A percentile compares a stretch with the other conserved stretches of the same genome.
phyloP scores from a whole-genome alignment of 2,797 vertebrate species.

The Sebastes melanostomus region DNA sequence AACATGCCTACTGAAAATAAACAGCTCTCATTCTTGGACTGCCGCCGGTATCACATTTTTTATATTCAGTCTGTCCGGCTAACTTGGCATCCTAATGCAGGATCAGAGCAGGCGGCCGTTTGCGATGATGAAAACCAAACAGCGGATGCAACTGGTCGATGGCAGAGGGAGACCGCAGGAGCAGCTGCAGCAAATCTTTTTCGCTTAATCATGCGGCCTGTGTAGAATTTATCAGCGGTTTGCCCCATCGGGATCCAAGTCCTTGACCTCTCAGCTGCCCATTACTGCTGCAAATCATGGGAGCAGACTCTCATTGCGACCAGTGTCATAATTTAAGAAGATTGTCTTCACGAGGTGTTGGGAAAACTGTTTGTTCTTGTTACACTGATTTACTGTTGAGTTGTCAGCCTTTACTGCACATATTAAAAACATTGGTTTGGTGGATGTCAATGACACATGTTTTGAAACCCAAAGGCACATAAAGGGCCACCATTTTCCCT shows the following conservation, averaged over 20 bases:
- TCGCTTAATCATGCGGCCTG: conserved; percentile 38
- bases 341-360: neutral
- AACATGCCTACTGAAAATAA: neutral
- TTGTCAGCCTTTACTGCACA: conserved; percentile 13
- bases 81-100: neutral
- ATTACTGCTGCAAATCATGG: conserved; percentile 9
- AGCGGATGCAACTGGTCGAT: neutral
- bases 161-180: conserved; percentile 1
- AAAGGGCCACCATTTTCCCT: conserved; percentile 37
- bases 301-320: neutral
- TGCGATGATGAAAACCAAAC: conserved; percentile 49
- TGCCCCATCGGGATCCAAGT: conserved; percentile 27
- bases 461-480: conserved; percentile 25
- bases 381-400: conserved; percentile 1
- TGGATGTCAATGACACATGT: conserved; percentile 35
- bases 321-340: neutral
- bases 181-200: conserved; percentile 55
- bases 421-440: conserved; percentile 40
- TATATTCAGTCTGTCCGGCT: neutral
- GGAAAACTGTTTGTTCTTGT: neutral
- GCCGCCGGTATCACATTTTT: neutral
- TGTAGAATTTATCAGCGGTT: conserved; percentile 50
- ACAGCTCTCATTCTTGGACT: neutral
- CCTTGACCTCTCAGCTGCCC: conserved; percentile 34
- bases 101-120: conserved; percentile 41